Conservation (phyloP, 2,113 vertebrate species). For the Upupa epops region DNA sequence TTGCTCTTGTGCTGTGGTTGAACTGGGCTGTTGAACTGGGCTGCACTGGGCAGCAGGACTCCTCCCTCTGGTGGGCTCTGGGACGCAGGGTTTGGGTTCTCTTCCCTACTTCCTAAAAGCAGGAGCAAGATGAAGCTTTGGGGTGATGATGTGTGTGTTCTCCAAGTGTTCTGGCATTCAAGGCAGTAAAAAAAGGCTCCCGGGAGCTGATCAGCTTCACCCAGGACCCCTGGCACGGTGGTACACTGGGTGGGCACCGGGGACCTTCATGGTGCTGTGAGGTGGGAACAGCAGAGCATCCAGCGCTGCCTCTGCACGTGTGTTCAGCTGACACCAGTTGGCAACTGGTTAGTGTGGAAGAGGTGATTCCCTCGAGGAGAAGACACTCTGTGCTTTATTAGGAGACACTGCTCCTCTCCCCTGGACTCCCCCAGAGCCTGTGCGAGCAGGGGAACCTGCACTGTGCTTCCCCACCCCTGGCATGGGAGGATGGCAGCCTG, state of each 20-base stretch:
- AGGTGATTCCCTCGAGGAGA: slow-evolving; percentile 7
- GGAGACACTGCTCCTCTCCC: neutral
- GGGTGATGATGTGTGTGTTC: neutral
- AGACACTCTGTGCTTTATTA: neutral
- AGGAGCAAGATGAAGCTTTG: neutral
- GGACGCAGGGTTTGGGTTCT: neutral
- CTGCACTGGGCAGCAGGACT: too few relatives aligned
- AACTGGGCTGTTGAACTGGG: too few relatives aligned
- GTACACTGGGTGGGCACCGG: accelerated
- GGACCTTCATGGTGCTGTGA: accelerated
- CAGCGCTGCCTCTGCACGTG: neutral
- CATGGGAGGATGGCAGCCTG: neutral
- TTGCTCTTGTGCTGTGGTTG: neutral
- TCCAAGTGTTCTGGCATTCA: neutral
- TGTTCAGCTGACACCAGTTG: neutral
- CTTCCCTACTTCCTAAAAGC: neutral
- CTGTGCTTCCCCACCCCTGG: neutral
- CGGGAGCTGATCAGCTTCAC: accelerated
- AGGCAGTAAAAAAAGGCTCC: neutral
- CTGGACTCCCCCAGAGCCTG: neutral
- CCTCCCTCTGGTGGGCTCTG: neutral
- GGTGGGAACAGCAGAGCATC: neutral
- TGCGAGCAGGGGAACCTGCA: neutral
- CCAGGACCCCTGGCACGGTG: neutral
- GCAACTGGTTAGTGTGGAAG: neutral